These are phyloP conservation scores for Euplexia lucipara DNA, from an alignment of 2,888 invertebrate genomes.

Conservation along the genomic window DNA sequence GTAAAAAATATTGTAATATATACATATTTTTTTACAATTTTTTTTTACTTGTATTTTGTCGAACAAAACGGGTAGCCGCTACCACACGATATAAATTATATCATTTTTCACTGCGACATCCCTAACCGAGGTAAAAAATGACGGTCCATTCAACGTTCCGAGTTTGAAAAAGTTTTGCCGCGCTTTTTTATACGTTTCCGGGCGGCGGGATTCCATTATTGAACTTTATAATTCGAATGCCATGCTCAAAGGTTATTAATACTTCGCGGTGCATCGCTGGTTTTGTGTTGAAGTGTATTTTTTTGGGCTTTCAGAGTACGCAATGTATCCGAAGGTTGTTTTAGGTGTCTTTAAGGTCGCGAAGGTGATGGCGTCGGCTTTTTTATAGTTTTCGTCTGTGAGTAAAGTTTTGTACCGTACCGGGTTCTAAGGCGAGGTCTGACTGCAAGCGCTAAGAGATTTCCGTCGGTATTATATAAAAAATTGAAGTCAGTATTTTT, in stretches of 20 bases:
- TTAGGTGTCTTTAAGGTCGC: constrained; percentile 44
- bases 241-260: constrained; percentile 58
- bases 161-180: constrained; percentile 90
- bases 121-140: constrained; percentile 90
- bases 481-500: no score
- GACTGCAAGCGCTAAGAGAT: constrained; percentile 23
- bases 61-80: constrained; percentile 91
- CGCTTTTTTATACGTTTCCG: constrained; percentile 90
- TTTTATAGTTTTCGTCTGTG: constrained; percentile 77
- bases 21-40: constrained; percentile 79
- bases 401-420: constrained; percentile 64
- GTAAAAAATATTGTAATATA: constrained; percentile 85
- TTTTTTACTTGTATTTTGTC: constrained; percentile 89
- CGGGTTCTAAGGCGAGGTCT: constrained; percentile 42
- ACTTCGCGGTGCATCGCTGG: constrained; percentile 40
- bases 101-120: constrained; percentile 90
- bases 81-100: constrained; percentile 90
- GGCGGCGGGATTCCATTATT: constrained; percentile 85
- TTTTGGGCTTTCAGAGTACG: constrained; percentile 12
- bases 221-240: constrained; percentile 67
- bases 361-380: constrained; percentile 71
- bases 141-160: constrained; percentile 86
- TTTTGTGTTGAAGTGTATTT: constrained; percentile 7
- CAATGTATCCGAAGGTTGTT: constrained; percentile 45
- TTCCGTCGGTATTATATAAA: no score